phyloP scores from a whole-genome alignment of 1,140 invertebrate species.

The Melitaea cinxia region DNA sequence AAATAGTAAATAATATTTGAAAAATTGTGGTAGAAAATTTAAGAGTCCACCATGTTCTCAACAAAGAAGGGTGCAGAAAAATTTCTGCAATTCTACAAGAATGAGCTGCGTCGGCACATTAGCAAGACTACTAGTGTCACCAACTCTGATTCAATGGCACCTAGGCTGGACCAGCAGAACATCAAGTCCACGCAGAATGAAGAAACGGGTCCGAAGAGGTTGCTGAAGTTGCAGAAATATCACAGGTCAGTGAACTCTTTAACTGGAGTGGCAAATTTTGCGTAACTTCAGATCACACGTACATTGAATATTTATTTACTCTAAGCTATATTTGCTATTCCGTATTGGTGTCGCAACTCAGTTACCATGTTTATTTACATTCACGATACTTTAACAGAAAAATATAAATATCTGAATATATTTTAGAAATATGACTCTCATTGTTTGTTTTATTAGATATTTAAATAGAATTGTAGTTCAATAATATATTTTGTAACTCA shows the following conservation, averaged over 20 bases:
- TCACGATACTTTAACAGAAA: background rate
- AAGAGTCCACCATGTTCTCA: conserved; percentile 62
- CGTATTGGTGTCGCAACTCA: conserved; percentile 11
- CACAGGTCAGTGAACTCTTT: conserved; percentile 79
- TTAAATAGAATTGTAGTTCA: too few relatives aligned
- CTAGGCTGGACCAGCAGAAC: conserved; percentile 66
- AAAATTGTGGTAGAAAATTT: background rate
- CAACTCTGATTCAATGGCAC: conserved; percentile 83
- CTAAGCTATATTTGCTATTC: conserved; percentile 1
- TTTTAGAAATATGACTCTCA: too few relatives aligned
- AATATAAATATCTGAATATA: too few relatives aligned
- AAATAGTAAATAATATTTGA: conserved; percentile 35
- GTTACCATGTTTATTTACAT: conserved; percentile 18
- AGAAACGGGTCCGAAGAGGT: conserved; percentile 69
- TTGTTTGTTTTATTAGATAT: too few relatives aligned
- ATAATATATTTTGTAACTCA: background rate
- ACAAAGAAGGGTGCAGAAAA: conserved; percentile 72
- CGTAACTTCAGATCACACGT: conserved; percentile 42
- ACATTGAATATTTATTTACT: conserved; percentile 17
- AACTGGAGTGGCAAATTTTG: conserved; percentile 47
- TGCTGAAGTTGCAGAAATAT: conserved; percentile 80
- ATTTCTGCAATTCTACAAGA: conserved; percentile 70
- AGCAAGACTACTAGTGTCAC: conserved; percentile 82
- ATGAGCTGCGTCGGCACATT: conserved; percentile 78
- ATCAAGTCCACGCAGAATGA: conserved; percentile 66